A percentile compares a stretch with the other conserved stretches of the same genome.
Conservation (phyloP, 2,888 invertebrate species). For the Rhagium mordax region DNA sequence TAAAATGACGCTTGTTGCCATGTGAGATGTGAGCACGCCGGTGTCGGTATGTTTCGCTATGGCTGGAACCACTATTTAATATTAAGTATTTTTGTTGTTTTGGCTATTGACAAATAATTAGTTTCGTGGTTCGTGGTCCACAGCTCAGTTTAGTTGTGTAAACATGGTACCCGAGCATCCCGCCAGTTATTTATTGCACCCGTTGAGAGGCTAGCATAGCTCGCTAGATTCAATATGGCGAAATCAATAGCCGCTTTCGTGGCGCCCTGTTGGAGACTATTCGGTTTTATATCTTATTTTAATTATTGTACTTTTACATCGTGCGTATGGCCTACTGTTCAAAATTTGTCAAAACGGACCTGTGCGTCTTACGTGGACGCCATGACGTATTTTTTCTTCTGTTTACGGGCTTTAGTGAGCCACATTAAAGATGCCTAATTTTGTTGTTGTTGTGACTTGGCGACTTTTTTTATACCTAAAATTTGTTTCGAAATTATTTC, state of each 20-base stretch:
- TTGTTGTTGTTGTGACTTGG: background rate
- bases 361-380: no score
- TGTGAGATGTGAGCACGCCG: conserved; percentile 59
- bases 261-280: conserved; percentile 52
- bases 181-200: conserved; percentile 64
- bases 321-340: background rate
- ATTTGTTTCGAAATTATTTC: background rate
- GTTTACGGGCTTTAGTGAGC: background rate
- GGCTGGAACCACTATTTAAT: background rate
- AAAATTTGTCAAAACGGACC: background rate
- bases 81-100: background rate
- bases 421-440: background rate
- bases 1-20: conserved; percentile 61
- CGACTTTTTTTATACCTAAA: no score
- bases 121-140: no score
- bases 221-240: conserved; percentile 63
- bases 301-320: background rate
- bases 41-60: conserved; percentile 4
- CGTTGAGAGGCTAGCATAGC: conserved; percentile 65
- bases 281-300: conserved; percentile 11
- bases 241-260: conserved; percentile 58
- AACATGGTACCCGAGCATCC: conserved; percentile 64
- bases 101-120: background rate
- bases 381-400: background rate
- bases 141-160: conserved; percentile 52